phyloP scores from a whole-genome alignment of 2,113 vertebrate species.

The Phylloscopus trochilus region DNA sequence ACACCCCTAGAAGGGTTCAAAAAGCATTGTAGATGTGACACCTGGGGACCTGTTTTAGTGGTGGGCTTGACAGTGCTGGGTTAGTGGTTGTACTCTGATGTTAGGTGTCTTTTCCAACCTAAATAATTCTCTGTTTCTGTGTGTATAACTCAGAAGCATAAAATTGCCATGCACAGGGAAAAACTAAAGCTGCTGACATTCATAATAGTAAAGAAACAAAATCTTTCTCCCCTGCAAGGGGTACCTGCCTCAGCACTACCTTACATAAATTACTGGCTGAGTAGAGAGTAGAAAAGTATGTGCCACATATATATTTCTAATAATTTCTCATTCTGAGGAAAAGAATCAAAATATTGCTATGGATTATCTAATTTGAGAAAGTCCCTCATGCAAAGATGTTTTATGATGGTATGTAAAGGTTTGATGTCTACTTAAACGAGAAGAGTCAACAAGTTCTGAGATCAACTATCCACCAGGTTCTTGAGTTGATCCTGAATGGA shows the following conservation, averaged over 20 bases:
- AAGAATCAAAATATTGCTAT: neutral
- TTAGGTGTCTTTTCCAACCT: neutral
- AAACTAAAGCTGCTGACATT: neutral
- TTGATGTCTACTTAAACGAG: neutral
- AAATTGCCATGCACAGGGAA: neutral
- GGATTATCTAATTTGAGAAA: neutral
- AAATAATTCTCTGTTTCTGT: neutral
- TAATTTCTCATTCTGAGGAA: neutral
- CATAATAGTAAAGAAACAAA: neutral
- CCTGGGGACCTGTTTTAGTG: neutral
- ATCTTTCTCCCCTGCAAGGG: neutral
- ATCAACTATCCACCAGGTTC: neutral
- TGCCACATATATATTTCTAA: neutral
- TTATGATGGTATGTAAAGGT: neutral
- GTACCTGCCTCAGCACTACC: neutral
- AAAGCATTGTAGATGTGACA: neutral
- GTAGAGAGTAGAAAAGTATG: neutral
- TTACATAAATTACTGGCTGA: neutral
- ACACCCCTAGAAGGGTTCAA: neutral
- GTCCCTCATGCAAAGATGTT: neutral
- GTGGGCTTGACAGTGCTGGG: too few species aligned
- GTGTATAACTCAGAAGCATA: neutral
- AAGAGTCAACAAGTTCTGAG: neutral
- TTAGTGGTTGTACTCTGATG: neutral
- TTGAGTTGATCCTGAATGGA: neutral